These are phyloP conservation scores for Buphagus erythrorhynchus DNA, from an alignment of 2,797 vertebrate species.

Conservation along the genomic window DNA sequence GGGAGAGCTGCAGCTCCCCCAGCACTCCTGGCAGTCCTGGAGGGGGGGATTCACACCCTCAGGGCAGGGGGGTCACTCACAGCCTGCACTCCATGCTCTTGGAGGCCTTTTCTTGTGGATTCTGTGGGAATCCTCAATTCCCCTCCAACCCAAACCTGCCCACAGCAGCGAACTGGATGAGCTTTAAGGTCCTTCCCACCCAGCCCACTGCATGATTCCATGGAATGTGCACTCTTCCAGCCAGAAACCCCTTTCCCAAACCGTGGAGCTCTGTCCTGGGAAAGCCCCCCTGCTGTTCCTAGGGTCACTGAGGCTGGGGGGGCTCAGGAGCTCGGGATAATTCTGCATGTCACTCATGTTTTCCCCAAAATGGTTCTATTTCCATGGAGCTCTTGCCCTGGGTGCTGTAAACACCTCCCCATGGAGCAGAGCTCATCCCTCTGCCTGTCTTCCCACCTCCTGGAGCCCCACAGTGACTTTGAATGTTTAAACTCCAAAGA, in stretches of 20 bases:
- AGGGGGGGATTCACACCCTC: not conserved
- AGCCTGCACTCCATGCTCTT: not conserved
- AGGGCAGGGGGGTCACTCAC: not conserved
- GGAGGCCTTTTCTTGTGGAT: not conserved
- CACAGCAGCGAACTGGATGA: not conserved
- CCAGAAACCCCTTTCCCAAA: not conserved
- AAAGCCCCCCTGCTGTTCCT: not conserved
- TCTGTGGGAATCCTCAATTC: not conserved
- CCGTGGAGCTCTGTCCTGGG: not conserved
- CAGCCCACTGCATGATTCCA: not conserved
- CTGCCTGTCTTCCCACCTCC: not conserved
- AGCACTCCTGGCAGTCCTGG: not conserved
- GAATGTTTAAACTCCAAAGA: not conserved
- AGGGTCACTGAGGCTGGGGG: not conserved
- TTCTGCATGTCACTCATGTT: not conserved
- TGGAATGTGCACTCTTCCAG: not conserved
- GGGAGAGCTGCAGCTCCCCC: not conserved
- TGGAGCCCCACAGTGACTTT: not conserved
- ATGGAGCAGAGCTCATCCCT: not conserved
- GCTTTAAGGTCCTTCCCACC: not conserved
- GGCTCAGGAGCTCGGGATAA: rapidly evolving
- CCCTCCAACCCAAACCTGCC: not conserved
- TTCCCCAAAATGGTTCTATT: not conserved
- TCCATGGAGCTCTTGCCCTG: not conserved
- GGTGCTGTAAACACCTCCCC: not conserved